A percentile compares a stretch with the other conserved stretches of the same genome.
Evolutionary conservation across 2,113 vertebrate genomes (phyloP).

Genomic region (Tonatia bakeri): DNA sequence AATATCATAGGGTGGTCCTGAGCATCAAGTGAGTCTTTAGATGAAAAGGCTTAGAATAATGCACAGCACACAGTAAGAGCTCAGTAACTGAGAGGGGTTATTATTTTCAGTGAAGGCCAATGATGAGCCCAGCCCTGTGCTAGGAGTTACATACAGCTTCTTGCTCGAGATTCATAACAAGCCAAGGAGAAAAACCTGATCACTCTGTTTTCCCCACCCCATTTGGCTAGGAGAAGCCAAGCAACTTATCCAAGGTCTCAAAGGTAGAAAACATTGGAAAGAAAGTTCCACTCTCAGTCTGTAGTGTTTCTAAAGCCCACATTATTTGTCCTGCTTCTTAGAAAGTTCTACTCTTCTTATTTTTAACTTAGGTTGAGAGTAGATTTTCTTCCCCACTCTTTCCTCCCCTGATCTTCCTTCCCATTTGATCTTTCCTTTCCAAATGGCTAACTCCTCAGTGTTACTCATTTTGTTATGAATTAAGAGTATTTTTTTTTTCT

Average conservation of each 20-base stretch:
- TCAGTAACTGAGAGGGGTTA: background rate
- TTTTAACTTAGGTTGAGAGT: background rate
- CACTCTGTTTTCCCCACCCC: background rate
- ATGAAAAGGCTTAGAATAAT: background rate
- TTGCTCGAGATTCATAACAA: background rate
- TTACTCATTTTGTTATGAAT: background rate
- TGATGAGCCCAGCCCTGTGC: background rate
- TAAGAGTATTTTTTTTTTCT: background rate
- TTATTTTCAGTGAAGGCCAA: background rate
- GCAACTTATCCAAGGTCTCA: background rate
- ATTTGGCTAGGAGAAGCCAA: constrained; percentile 7
- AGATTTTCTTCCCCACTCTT: background rate
- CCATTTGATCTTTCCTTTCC: background rate
- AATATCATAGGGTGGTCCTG: background rate
- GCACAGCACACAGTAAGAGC: background rate
- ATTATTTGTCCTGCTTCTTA: background rate
- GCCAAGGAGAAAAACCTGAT: background rate
- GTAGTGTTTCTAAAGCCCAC: background rate
- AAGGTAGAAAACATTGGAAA: background rate
- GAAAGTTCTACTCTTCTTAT: background rate
- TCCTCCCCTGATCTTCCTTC: too few relatives aligned
- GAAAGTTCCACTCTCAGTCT: background rate
- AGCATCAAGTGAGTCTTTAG: background rate
- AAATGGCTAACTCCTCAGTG: background rate
- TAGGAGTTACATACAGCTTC: background rate